Conservation (phyloP, 2,888 invertebrate species). For the Epistrophe eligans region DNA sequence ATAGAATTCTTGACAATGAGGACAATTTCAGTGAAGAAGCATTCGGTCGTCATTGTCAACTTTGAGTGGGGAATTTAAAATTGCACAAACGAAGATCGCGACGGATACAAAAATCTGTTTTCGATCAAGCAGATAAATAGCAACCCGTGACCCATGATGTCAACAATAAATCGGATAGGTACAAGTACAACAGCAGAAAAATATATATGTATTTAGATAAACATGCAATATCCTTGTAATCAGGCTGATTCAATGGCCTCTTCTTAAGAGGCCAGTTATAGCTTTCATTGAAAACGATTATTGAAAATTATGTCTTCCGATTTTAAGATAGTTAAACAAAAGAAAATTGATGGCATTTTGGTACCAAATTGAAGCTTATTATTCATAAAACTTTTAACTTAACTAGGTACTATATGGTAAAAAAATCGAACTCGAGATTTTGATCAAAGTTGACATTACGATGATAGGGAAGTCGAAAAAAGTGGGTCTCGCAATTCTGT, state of each 20-base stretch:
- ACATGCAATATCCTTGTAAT: constrained; percentile 4
- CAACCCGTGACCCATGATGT: constrained; percentile 58
- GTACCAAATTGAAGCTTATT: too few relatives aligned
- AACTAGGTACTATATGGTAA: too few relatives aligned
- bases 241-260: not conserved
- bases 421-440: too few relatives aligned
- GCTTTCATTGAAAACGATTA: too few relatives aligned
- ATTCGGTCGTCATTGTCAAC: constrained; percentile 56
- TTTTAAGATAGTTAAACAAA: too few relatives aligned
- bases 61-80: constrained; percentile 61
- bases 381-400: too few relatives aligned
- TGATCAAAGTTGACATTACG: too few relatives aligned
- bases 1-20: constrained; percentile 16
- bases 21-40: constrained; percentile 28
- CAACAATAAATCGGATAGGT: constrained; percentile 59
- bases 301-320: too few relatives aligned
- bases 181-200: not conserved
- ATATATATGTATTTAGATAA: not conserved
- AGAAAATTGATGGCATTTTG: too few relatives aligned
- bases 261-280: too few relatives aligned
- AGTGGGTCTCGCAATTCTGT: too few relatives aligned
- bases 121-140: constrained; percentile 65
- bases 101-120: constrained; percentile 67
- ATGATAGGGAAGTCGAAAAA: too few relatives aligned
- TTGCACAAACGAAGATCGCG: constrained; percentile 48